Evolutionary conservation across 64 coral and sea anemone genomes (phyloP).

Genomic region (Porites australiensis): DNA sequence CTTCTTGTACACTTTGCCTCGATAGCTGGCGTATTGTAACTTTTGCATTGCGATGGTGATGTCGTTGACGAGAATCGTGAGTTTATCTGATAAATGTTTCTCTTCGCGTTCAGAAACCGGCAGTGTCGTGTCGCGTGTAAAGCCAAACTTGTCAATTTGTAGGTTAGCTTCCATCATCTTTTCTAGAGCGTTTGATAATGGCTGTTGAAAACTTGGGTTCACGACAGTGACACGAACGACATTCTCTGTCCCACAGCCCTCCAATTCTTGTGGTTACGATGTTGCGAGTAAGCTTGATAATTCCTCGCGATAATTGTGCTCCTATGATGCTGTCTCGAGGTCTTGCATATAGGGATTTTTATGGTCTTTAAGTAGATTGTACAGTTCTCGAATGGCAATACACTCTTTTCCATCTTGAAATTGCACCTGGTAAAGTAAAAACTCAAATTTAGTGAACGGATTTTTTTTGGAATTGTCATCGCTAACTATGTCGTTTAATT

Average conservation of each 20-base stretch:
- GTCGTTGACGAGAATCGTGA: not conserved
- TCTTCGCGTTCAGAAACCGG: no score
- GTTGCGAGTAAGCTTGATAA: not conserved
- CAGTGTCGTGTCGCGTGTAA: no score
- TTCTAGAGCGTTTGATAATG: not conserved
- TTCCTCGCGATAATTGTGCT: slow-evolving; percentile 1
- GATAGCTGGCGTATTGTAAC: no score
- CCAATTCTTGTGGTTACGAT: no score
- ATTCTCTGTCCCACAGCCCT: not conserved
- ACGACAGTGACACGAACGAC: not conserved
- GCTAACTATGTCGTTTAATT: no score
- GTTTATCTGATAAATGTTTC: not conserved
- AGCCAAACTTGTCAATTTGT: slow-evolving; percentile 8
- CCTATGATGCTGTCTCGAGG: not conserved
- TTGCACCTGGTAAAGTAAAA: not conserved
- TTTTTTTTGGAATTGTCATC: no score
- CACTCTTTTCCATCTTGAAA: slow-evolving; percentile 7
- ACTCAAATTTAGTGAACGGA: not conserved
- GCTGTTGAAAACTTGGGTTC: not conserved
- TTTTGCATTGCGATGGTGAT: no score
- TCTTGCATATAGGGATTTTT: slow-evolving; percentile 39
- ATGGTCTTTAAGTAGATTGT: slow-evolving; percentile 36
- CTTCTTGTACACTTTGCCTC: no score
- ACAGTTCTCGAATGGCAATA: slow-evolving; percentile 6
- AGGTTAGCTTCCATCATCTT: not conserved